Evolutionary conservation across 1,140 invertebrate genomes (phyloP).

Genomic region (Aplysia californica): DNA sequence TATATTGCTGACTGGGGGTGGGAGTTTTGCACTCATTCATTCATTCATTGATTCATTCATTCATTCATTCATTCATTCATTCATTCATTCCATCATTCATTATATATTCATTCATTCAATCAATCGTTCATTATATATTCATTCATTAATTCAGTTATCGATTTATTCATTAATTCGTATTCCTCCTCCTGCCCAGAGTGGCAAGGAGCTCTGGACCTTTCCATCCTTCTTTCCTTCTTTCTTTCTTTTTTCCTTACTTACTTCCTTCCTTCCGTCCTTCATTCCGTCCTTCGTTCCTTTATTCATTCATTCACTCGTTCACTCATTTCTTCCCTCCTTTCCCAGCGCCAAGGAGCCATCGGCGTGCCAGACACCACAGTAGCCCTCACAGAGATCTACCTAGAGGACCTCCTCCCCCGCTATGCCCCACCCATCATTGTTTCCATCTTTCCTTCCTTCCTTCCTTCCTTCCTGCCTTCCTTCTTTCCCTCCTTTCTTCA

Average conservation of each 20-base stretch:
- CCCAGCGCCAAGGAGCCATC: constrained; percentile 47
- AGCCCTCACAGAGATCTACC: constrained; percentile 58
- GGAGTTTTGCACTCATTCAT: too few species aligned
- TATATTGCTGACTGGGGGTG: too few species aligned
- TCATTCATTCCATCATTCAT: too few species aligned
- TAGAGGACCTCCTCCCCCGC: constrained; percentile 59
- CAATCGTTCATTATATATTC: too few species aligned
- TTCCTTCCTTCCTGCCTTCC: neutral
- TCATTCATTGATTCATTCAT: too few species aligned
- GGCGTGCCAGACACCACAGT: constrained; percentile 59
- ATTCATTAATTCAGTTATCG: too few species aligned
- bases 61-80: too few species aligned
- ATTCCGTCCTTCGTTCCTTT: neutral
- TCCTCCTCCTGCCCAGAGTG: neutral
- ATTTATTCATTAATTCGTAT: neutral
- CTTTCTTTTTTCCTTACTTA: neutral
- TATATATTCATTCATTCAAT: too few species aligned
- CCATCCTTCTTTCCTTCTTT: neutral
- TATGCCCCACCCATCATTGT: constrained; percentile 48
- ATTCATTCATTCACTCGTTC: too few species aligned
- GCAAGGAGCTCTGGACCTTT: neutral
- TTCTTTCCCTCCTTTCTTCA: neutral
- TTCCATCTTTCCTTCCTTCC: too few species aligned
- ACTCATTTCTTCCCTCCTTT: too few species aligned
- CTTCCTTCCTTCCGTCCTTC: neutral